These are phyloP conservation scores for Holocentrus rufus DNA, from an alignment of 2,797 vertebrate genomes.

Conservation along the genomic window DNA sequence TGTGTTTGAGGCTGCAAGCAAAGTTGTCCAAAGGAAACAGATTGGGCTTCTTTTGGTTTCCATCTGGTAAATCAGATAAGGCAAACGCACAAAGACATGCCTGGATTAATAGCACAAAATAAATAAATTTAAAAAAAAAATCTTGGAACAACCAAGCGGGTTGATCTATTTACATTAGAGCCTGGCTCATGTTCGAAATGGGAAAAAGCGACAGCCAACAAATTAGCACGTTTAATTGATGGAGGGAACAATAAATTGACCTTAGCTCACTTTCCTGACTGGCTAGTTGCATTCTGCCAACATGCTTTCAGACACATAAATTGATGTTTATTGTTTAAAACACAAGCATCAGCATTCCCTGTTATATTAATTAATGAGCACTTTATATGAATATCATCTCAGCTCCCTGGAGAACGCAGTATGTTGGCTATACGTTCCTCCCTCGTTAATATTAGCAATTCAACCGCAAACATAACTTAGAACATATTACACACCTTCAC, in stretches of 20 bases:
- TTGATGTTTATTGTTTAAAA: slow-evolving; percentile 21
- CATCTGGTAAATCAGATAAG: not conserved
- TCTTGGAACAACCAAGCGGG: not conserved
- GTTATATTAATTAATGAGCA: slow-evolving; percentile 54
- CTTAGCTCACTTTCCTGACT: not conserved
- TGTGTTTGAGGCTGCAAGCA: too few relatives aligned
- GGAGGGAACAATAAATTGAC: not conserved
- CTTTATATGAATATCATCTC: slow-evolving; percentile 60
- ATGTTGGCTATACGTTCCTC: slow-evolving; percentile 27
- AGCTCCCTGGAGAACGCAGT: slow-evolving; percentile 30
- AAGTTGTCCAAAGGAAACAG: not conserved
- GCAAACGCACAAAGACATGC: not conserved
- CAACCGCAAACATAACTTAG: not conserved
- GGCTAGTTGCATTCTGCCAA: not conserved
- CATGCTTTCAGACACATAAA: not conserved
- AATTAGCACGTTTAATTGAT: too few relatives aligned
- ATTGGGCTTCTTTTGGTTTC: not conserved
- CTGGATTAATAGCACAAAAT: not conserved
- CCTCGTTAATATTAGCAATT: slow-evolving; percentile 25
- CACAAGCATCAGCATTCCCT: slow-evolving; percentile 16
- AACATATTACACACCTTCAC: too few relatives aligned
- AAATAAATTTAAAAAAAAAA: not conserved
- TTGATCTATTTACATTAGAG: too few relatives aligned
- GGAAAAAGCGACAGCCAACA: too few relatives aligned
- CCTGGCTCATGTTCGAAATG: too few relatives aligned